Conservation (phyloP, 2,113 vertebrate species). For the Silurus glanis region DNA sequence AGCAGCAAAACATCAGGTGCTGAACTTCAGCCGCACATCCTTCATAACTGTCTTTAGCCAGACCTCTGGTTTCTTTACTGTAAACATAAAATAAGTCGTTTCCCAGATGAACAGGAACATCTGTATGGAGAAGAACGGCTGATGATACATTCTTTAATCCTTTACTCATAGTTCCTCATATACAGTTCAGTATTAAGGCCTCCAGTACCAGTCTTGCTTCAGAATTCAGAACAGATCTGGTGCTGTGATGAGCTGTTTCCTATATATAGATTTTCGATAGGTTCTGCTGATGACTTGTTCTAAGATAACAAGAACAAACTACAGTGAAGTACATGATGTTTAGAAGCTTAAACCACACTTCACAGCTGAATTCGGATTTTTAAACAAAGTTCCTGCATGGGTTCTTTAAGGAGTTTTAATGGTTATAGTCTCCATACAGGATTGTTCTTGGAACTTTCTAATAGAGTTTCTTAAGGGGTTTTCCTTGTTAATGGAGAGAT, state of each 20-base stretch:
- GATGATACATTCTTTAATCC: background rate
- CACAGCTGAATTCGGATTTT: too few species aligned
- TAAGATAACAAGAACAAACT: background rate
- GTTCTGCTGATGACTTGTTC: background rate
- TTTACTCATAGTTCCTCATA: background rate
- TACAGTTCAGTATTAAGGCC: too few species aligned
- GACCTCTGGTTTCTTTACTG: constrained; percentile 33
- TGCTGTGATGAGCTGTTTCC: background rate
- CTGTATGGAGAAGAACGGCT: constrained; percentile 11
- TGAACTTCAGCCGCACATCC: constrained; percentile 5
- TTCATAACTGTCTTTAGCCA: constrained; percentile 25
- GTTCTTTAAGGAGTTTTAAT: background rate
- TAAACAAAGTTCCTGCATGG: background rate
- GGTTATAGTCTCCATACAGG: background rate
- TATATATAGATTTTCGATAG: too few species aligned
- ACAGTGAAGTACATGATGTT: background rate
- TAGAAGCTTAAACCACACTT: background rate
- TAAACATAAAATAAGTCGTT: constrained; percentile 22
- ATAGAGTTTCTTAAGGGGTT: background rate
- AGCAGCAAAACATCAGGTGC: constrained; percentile 29
- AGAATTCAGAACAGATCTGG: background rate
- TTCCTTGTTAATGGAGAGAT: background rate
- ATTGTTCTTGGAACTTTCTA: background rate
- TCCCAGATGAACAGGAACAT: constrained; percentile 39
- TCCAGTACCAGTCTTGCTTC: background rate